These are phyloP conservation scores for Trematocara caparti DNA, from an alignment of 2,797 vertebrate species.

Conservation along the genomic window DNA sequence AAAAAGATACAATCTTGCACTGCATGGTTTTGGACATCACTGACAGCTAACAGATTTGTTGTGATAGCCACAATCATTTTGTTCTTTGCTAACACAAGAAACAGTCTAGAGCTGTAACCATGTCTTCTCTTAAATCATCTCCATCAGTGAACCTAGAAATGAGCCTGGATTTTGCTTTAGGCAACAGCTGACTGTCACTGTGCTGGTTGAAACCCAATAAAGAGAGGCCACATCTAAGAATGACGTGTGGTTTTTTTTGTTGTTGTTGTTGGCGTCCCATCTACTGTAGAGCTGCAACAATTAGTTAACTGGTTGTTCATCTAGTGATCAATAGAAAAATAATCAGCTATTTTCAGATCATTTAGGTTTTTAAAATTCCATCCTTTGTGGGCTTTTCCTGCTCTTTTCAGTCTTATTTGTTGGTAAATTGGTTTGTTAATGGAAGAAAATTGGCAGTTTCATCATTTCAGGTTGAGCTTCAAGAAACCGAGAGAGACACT, in stretches of 20 bases:
- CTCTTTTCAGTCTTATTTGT: background rate
- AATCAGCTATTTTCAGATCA: background rate
- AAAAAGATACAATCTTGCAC: slow-evolving; percentile 20
- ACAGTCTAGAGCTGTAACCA: background rate
- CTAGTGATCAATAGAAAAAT: background rate
- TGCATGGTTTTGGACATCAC: background rate
- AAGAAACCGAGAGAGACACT: background rate
- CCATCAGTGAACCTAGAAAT: slow-evolving; percentile 1
- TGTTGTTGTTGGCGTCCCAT: background rate
- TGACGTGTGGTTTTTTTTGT: background rate
- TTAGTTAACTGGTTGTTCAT: background rate
- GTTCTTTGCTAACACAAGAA: background rate
- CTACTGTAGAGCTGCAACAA: background rate
- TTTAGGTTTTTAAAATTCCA: background rate
- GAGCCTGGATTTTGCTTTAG: background rate
- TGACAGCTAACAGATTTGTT: background rate
- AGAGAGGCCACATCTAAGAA: background rate
- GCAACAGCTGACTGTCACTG: slow-evolving; percentile 21
- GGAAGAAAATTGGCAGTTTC: background rate
- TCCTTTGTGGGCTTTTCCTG: background rate
- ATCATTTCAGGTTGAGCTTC: background rate
- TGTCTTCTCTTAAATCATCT: background rate
- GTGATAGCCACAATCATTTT: background rate
- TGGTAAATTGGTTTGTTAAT: background rate
- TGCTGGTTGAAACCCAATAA: background rate